These are phyloP conservation scores for Boloria euphrosyne DNA, from an alignment of 2,888 invertebrate genomes.

Conservation along the genomic window DNA sequence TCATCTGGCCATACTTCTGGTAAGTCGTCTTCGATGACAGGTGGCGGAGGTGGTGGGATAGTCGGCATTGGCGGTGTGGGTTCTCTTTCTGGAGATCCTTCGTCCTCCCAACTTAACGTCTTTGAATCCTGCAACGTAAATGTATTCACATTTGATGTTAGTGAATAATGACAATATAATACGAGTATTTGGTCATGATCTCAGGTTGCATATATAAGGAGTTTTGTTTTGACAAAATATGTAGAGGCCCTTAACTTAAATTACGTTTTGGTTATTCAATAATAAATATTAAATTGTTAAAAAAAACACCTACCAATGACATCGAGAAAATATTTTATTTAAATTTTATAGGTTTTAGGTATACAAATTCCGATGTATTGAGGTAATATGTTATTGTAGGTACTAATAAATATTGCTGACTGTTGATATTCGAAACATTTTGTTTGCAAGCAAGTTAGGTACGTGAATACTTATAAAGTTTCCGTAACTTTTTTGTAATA, in stretches of 20 bases:
- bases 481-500: too few species aligned
- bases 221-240: too few species aligned
- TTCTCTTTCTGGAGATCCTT: constrained; percentile 66
- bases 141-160: background rate
- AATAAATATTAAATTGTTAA: background rate
- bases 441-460: constrained; percentile 7
- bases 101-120: constrained; percentile 63
- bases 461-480: background rate
- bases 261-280: too few species aligned
- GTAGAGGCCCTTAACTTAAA: too few species aligned
- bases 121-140: constrained; percentile 59
- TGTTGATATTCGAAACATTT: constrained; percentile 4
- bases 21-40: constrained; percentile 67
- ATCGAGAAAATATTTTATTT: background rate
- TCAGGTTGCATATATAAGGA: too few species aligned
- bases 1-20: constrained; percentile 57
- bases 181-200: too few species aligned
- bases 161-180: too few species aligned
- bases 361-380: constrained; percentile 2
- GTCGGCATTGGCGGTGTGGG: constrained; percentile 90
- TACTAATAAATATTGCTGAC: constrained; percentile 5
- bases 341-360: background rate
- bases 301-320: background rate
- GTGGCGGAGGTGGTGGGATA: constrained; percentile 89
- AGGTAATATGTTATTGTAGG: background rate